phyloP scores from a whole-genome alignment of 2,888 invertebrate genomes.

The Hydropsyche betteni region DNA sequence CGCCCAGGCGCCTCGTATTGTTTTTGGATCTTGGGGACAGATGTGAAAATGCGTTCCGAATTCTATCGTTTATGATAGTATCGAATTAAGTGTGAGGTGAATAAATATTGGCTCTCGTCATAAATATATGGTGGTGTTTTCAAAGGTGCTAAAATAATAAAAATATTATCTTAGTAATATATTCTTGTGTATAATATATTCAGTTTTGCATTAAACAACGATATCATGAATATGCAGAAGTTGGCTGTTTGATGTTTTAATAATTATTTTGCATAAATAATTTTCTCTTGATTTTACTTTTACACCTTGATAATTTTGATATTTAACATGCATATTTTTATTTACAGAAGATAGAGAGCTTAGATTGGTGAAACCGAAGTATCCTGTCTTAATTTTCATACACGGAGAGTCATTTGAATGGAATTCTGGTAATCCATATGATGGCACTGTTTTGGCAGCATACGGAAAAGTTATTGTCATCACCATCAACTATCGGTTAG shows the following conservation, averaged over 20 bases:
- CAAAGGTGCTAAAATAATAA: too few relatives aligned
- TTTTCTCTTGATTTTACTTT: background rate
- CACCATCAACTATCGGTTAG: slow-evolving; percentile 84
- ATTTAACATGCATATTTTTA: slow-evolving; percentile 11
- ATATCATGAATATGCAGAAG: background rate
- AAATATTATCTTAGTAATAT: too few relatives aligned
- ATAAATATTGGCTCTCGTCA: too few relatives aligned
- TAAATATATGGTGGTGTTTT: too few relatives aligned
- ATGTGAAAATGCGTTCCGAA: too few relatives aligned
- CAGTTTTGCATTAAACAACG: too few relatives aligned
- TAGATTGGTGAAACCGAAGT: slow-evolving; percentile 61
- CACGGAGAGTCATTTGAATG: slow-evolving; percentile 97
- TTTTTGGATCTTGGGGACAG: too few relatives aligned
- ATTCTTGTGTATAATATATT: too few relatives aligned
- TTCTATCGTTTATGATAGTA: too few relatives aligned
- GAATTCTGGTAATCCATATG: slow-evolving; percentile 97
- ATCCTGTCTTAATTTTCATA: slow-evolving; percentile 90
- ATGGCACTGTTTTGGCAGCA: slow-evolving; percentile 90
- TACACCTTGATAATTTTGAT: slow-evolving; percentile 14
- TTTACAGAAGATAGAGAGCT: slow-evolving; percentile 58
- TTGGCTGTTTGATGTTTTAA: background rate
- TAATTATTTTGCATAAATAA: background rate
- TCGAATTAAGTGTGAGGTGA: too few relatives aligned
- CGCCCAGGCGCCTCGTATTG: background rate
- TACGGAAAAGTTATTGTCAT: slow-evolving; percentile 90